phyloP scores from a whole-genome alignment of 2,888 invertebrate species.

The Chironomus riparius region DNA sequence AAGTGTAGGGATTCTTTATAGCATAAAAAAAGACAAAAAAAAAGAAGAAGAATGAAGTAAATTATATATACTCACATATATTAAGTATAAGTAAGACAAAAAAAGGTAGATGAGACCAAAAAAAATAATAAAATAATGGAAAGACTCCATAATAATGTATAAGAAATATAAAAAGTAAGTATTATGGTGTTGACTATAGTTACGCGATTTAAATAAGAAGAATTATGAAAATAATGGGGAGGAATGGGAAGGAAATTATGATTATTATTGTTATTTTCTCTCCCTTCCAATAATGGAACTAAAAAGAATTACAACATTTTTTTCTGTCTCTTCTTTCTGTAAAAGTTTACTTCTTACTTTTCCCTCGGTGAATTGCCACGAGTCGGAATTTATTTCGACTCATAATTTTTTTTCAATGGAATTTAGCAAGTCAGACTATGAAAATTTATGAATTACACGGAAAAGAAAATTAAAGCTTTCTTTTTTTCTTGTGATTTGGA shows the following conservation, averaged over 20 bases:
- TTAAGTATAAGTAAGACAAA: neutral
- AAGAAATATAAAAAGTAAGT: neutral
- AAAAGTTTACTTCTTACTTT: neutral
- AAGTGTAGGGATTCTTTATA: neutral
- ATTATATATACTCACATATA: neutral
- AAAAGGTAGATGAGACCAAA: neutral
- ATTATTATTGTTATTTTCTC: neutral
- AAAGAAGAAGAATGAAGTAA: neutral
- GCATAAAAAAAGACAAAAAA: neutral
- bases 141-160: neutral
- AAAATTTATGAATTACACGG: too few species aligned
- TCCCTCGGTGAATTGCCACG: too few species aligned
- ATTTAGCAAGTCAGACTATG: too few species aligned
- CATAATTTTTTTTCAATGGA: neutral
- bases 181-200: neutral
- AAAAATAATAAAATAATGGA: neutral
- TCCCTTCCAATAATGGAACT: neutral
- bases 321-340: neutral
- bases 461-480: too few species aligned
- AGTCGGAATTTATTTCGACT: too few species aligned
- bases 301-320: neutral
- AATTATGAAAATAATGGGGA: neutral
- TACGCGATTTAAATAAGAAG: neutral
- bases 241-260: neutral
- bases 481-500: too few species aligned